Base-by-base conservation (phyloP, 2,797 vertebrate genomes). In the Ctenopoma kingsleyae region DNA sequence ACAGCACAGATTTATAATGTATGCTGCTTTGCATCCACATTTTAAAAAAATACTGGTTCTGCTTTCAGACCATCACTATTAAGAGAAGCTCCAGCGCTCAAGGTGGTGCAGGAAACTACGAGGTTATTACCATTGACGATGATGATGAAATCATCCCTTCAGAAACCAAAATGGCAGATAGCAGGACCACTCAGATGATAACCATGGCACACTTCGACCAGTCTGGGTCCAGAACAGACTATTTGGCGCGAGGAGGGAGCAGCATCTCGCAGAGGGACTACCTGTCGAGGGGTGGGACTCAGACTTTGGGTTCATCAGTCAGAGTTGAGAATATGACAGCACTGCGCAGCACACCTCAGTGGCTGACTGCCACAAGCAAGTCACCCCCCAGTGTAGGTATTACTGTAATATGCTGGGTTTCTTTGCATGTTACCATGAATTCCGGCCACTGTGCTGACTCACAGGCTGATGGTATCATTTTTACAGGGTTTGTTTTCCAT, bases 211-310 rank as follows among this genome's bases (percentile, higher is more conserved):
- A 81, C 8, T 72, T 81, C 4, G 92, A 93, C 12, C 89, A 83
- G 25, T 94, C 89, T 1, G 91, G 87, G 17, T 89, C 93, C 54
- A 91, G 86, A 52, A 90, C 82, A 0, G 93, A 95, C 85, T 94
- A 92, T 76, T 62, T 94, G 72, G 87, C 96, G 1, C 95, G 97
- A 49, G 96, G 97, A 56, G 90, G 90, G 53, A 50, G 87, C 0
- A 55, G 78, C 0, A 10, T 56, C 55, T 36, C 90, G 0, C 89
- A 88, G 54, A 89, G 85, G 71, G 94, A 95, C 70, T 93, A 88
- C 81, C 67, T 95, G 56, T 84, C 96, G 2, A 96, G 97, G 54
- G 96, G 96, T 3, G 91, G 93, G 67, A 87, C 93, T 4, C 88
- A 91, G 50, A 93, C 90, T 10, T 72, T 81, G 81, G 88, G 89